Evolutionary conservation across 2,888 invertebrate species (phyloP).

Genomic region (Scaptomyza cyrtandrae): DNA sequence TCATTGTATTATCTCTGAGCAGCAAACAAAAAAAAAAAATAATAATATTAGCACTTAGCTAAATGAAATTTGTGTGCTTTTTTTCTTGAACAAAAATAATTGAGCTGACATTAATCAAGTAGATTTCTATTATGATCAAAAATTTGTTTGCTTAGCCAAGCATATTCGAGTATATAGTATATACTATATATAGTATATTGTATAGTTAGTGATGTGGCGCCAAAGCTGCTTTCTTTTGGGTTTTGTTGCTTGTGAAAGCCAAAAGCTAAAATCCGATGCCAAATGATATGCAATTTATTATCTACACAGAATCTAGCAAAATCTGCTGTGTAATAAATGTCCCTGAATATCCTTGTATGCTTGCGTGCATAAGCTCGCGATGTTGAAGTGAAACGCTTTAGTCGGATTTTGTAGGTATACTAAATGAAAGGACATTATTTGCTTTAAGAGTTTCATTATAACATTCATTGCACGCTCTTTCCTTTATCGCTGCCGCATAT

Average conservation of each 20-base stretch:
- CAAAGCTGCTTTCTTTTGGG: neutral
- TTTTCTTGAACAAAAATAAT: conserved; percentile 1
- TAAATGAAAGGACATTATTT: conserved; percentile 64
- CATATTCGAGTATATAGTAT: conserved; percentile 1
- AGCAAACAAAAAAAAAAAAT: too few relatives aligned
- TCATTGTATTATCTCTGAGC: neutral
- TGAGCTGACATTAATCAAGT: conserved; percentile 44
- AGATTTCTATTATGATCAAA: conserved; percentile 41
- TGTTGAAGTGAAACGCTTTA: conserved; percentile 3
- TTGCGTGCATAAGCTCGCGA: conserved; percentile 31
- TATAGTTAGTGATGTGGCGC: conserved; percentile 23
- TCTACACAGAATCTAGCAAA: conserved; percentile 69
- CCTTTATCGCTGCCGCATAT: conserved; percentile 69
- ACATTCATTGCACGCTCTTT: conserved; percentile 76
- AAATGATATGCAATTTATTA: conserved; percentile 79
- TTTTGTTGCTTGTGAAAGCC: neutral
- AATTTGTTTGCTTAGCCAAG: conserved; percentile 6
- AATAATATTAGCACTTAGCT: conserved; percentile 23
- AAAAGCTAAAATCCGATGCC: conserved; percentile 66
- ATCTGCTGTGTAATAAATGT: conserved; percentile 76
- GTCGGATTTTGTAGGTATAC: neutral
- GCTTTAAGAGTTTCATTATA: conserved; percentile 79
- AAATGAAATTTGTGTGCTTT: conserved; percentile 30
- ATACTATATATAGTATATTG: neutral
- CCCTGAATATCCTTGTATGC: conserved; percentile 42